A percentile compares a stretch with the other conserved stretches of the same genome.
These are phyloP conservation scores for Cololabis saira DNA, from an alignment of 2,113 vertebrate species.

Conservation along the genomic window DNA sequence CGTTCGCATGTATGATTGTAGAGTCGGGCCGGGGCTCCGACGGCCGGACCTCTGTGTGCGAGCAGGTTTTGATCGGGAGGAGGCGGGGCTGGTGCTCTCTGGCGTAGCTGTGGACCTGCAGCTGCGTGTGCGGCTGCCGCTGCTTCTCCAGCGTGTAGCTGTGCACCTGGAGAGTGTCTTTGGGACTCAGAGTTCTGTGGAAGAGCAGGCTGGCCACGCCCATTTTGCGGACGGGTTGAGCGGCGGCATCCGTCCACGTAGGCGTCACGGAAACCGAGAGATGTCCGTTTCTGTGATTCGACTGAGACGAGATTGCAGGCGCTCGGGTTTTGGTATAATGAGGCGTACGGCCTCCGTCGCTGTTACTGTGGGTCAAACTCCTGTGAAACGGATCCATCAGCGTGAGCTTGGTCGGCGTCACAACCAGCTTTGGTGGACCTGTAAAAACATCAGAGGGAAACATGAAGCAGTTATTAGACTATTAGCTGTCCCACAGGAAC, in stretches of 20 bases:
- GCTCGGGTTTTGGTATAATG: constrained; percentile 63
- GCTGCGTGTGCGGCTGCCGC: constrained; percentile 58
- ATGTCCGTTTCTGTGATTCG: constrained; percentile 64
- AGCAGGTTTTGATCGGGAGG: constrained; percentile 45
- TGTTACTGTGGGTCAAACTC: constrained; percentile 39
- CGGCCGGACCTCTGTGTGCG: constrained; percentile 18
- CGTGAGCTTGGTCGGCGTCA: constrained; percentile 75
- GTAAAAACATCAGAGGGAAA: constrained; percentile 16
- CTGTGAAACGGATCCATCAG: constrained; percentile 72
- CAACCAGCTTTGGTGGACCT: constrained; percentile 76
- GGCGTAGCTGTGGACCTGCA: constrained; percentile 71
- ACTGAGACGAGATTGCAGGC: constrained; percentile 48
- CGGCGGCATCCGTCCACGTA: constrained; percentile 28
- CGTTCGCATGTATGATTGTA: constrained; percentile 6
- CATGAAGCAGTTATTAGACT: no score
- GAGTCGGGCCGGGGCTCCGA: constrained; percentile 13
- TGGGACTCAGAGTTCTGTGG: constrained; percentile 82
- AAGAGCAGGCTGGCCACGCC: constrained; percentile 86
- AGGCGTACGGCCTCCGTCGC: constrained; percentile 22
- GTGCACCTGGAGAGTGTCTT: constrained; percentile 87
- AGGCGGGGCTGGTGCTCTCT: constrained; percentile 68
- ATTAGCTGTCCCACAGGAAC: neutral
- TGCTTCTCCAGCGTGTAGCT: constrained; percentile 81
- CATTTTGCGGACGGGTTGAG: constrained; percentile 76
- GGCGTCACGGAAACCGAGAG: constrained; percentile 54